These are phyloP conservation scores for Tipula unca DNA, from an alignment of 2,888 invertebrate species.

Conservation along the genomic window DNA sequence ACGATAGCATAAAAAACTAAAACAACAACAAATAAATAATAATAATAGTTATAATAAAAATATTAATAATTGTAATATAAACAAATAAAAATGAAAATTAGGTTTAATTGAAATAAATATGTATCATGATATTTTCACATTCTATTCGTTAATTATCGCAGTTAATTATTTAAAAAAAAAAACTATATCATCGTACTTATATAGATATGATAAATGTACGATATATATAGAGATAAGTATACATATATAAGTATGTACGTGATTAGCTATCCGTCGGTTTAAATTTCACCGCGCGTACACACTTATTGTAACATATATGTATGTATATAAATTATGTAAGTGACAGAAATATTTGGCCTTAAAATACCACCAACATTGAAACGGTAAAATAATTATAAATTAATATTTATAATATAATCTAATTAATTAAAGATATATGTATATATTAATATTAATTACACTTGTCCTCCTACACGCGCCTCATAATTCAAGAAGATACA, in stretches of 20 bases:
- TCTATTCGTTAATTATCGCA: slow-evolving; percentile 3
- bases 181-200: neutral
- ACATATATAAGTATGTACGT: too few species aligned
- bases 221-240: too few species aligned
- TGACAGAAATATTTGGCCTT: neutral
- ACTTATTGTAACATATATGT: neutral
- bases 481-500: neutral
- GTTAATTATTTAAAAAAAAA: neutral
- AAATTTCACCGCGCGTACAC: neutral
- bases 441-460: neutral
- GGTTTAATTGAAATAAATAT: slow-evolving; percentile 8
- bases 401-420: neutral
- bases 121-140: slow-evolving; percentile 8
- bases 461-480: neutral
- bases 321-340: neutral
- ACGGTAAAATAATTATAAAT: neutral
- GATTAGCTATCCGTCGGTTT: neutral
- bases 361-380: neutral
- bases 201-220: neutral
- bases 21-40: neutral
- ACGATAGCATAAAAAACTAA: neutral
- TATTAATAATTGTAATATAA: slow-evolving; percentile 14
- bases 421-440: neutral
- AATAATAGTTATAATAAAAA: neutral
- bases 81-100: slow-evolving; percentile 14